A percentile compares a stretch with the other conserved stretches of the same genome.
Evolutionary conservation across 2,888 invertebrate genomes (phyloP).

Genomic region (Ochropacha duplaris): DNA sequence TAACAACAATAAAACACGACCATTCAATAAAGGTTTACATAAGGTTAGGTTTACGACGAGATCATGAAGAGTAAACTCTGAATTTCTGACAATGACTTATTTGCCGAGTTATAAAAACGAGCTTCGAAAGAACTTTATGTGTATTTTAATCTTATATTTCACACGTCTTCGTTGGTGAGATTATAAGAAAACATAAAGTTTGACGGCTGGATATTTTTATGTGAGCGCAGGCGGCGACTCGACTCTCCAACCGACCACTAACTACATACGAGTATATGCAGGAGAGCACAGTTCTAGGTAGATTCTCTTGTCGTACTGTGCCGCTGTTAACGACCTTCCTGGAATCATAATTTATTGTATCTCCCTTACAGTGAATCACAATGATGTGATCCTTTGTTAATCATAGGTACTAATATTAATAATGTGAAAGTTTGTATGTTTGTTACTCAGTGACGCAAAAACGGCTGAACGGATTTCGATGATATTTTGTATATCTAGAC

Average conservation of each 20-base stretch:
- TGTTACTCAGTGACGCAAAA: too few species aligned
- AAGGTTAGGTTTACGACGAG: slow-evolving; percentile 51
- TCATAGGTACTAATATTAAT: too few species aligned
- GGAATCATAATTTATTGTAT: slow-evolving; percentile 21
- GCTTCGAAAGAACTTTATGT: slow-evolving; percentile 56
- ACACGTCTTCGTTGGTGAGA: slow-evolving; percentile 59
- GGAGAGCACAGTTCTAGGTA: too few species aligned
- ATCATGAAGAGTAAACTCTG: slow-evolving; percentile 54
- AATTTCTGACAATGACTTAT: slow-evolving; percentile 66
- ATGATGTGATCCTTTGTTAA: not conserved
- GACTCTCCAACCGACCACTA: slow-evolving; percentile 9
- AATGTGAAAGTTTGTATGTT: too few species aligned
- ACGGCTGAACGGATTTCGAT: too few species aligned
- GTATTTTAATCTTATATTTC: slow-evolving; percentile 65
- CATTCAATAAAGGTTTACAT: slow-evolving; percentile 50
- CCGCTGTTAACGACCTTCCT: slow-evolving; percentile 23
- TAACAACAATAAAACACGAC: slow-evolving; percentile 32
- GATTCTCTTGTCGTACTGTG: too few species aligned
- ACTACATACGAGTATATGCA: slow-evolving; percentile 11
- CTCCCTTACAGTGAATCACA: not conserved
- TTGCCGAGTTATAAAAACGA: slow-evolving; percentile 65
- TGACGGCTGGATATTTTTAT: slow-evolving; percentile 50
- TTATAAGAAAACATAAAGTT: slow-evolving; percentile 64
- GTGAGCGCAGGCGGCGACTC: slow-evolving; percentile 25
- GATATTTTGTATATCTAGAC: too few species aligned